Percentiles rank a stretch among this genome's conserved stretches.
phyloP scores from a whole-genome alignment of 2,888 invertebrate species.

The Latrodectus elegans region DNA sequence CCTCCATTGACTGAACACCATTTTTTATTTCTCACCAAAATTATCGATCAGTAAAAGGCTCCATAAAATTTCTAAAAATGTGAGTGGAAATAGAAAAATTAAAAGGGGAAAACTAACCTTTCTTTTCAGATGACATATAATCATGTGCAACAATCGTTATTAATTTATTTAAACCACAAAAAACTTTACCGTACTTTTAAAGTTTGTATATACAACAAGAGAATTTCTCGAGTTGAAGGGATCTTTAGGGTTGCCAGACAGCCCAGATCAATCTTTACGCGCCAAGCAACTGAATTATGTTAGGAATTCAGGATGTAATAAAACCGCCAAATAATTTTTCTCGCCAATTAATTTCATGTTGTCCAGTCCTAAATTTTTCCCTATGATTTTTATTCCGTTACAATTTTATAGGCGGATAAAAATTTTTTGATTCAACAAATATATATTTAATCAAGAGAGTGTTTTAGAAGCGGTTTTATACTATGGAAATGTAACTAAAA shows the following conservation, averaged over 20 bases:
- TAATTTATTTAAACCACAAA: conserved; percentile 38
- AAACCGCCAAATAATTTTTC: conserved; percentile 11
- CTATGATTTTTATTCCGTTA: too few species aligned
- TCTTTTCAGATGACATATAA: conserved; percentile 69
- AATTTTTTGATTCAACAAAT: too few species aligned
- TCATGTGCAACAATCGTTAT: conserved; percentile 60
- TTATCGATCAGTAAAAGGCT: background rate
- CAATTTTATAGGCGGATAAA: too few species aligned
- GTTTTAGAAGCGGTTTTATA: too few species aligned
- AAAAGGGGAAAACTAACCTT: conserved; percentile 48
- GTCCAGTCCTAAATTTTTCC: too few species aligned
- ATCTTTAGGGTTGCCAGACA: conserved; percentile 41
- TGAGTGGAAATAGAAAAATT: background rate
- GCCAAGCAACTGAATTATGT: conserved; percentile 54
- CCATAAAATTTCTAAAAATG: conserved; percentile 4
- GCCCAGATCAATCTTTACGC: conserved; percentile 29
- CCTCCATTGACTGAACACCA: background rate
- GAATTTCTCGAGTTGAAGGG: conserved; percentile 51
- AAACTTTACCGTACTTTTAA: conserved; percentile 39
- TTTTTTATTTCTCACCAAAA: background rate
- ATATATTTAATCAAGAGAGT: too few species aligned
- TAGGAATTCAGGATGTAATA: conserved; percentile 27
- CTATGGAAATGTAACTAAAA: too few species aligned
- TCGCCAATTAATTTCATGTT: too few species aligned
- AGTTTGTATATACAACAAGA: conserved; percentile 40